These are phyloP conservation scores for Sycophila sp. DNA, from an alignment of 1,140 invertebrate genomes.

Conservation along the genomic window DNA sequence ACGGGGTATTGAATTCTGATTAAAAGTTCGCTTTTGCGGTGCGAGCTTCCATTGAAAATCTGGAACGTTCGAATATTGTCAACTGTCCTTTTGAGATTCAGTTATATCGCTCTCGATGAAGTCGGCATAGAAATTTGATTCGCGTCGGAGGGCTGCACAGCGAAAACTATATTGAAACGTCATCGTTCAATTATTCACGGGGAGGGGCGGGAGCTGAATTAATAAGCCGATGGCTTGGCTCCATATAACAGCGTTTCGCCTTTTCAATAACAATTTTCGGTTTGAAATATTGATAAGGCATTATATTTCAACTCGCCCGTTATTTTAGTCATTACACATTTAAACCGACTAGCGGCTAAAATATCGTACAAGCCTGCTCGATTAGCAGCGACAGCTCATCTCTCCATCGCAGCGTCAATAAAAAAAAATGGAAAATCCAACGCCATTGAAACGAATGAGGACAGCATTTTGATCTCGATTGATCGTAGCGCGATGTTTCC, in stretches of 20 bases:
- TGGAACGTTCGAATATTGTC: not conserved
- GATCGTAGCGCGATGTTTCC: constrained; percentile 75
- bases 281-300: no score
- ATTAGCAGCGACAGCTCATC: no score
- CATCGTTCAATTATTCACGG: constrained; percentile 5
- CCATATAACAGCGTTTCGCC: not conserved
- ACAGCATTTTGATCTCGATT: constrained; percentile 70
- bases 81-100: not conserved
- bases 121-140: not conserved
- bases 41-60: not conserved
- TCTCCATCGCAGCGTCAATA: no score
- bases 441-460: constrained; percentile 62
- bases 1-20: not conserved
- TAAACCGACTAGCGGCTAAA: no score
- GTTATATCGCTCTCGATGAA: not conserved
- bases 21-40: not conserved
- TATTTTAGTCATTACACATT: no score
- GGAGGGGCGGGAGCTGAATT: not conserved
- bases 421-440: no score
- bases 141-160: not conserved
- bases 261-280: constrained; percentile 1
- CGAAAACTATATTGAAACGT: not conserved
- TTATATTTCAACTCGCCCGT: no score
- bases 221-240: constrained; percentile 2
- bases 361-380: no score